Conservation (phyloP, 2,113 vertebrate genomes). For the Donacobius atricapilla region DNA sequence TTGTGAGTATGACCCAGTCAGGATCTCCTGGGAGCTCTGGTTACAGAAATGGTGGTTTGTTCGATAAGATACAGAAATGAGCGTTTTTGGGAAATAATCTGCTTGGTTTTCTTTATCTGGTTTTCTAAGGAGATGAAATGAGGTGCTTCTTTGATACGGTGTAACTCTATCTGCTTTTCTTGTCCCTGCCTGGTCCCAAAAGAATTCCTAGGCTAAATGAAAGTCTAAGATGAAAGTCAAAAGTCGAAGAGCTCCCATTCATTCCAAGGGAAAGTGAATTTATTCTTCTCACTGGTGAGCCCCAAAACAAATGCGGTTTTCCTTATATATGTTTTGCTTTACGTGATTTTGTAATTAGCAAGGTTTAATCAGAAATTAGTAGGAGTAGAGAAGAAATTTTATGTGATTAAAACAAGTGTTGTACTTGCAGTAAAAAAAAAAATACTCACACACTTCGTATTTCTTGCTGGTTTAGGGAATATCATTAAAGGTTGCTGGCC, state of each 20-base stretch:
- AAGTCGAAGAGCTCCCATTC: too few species aligned
- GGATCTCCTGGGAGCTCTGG: neutral
- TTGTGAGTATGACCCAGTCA: neutral
- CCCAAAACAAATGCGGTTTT: neutral
- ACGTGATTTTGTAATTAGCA: neutral
- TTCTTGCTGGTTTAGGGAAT: neutral
- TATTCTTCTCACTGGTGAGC: rapidly evolving
- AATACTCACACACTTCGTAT: neutral
- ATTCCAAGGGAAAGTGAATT: neutral
- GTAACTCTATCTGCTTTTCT: neutral
- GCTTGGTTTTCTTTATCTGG: neutral
- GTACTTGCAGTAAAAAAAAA: neutral
- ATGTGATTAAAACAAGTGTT: neutral
- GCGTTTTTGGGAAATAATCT: neutral
- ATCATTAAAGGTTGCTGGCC: neutral
- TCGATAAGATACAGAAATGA: neutral
- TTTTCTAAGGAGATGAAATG: neutral
- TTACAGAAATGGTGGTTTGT: neutral
- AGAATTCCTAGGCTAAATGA: neutral
- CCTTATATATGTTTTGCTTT: neutral
- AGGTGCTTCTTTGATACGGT: neutral
- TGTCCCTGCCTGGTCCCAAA: neutral
- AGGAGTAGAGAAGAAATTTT: neutral
- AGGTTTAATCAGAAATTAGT: neutral
- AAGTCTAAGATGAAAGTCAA: too few species aligned